Conservation (phyloP, 2,797 vertebrate genomes). For the Phoebastria nigripes region DNA sequence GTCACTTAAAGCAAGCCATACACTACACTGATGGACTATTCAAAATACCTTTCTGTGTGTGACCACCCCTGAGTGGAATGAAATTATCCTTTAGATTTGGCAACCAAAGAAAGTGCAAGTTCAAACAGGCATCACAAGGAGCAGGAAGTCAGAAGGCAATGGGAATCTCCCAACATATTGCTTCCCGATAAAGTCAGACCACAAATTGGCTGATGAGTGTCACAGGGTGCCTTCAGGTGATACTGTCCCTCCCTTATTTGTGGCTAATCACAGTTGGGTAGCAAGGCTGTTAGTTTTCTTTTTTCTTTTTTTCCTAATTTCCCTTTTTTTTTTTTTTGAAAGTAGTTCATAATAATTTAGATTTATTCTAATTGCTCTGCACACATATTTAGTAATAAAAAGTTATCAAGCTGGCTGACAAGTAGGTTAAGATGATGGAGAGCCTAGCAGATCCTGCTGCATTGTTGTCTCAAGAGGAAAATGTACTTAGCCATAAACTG, state of each 20-base stretch:
- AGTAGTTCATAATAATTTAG: constrained; percentile 25
- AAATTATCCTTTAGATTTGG: neutral
- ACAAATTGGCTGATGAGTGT: neutral
- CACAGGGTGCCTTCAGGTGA: neutral
- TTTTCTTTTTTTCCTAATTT: neutral
- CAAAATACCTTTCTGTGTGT: neutral
- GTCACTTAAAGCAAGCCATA: neutral
- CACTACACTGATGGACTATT: neutral
- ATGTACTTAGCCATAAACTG: constrained; percentile 27
- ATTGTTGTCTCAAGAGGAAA: constrained; percentile 41
- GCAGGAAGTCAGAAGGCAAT: neutral
- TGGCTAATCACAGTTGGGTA: neutral
- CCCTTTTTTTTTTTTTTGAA: neutral
- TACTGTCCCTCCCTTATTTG: neutral
- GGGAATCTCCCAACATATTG: neutral
- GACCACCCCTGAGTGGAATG: neutral
- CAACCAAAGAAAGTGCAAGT: neutral
- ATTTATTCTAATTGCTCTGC: constrained; percentile 61
- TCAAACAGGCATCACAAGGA: neutral
- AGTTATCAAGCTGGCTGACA: constrained; percentile 50
- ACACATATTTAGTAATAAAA: constrained; percentile 53
- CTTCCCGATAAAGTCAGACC: neutral
- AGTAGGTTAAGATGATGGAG: constrained; percentile 60
- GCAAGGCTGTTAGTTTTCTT: neutral
- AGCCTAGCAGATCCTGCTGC: neutral